Evolutionary conservation across 2,888 invertebrate genomes (phyloP), one percentile per base, ranked within the genome.

Genomic region (Autographa gamma): DNA sequence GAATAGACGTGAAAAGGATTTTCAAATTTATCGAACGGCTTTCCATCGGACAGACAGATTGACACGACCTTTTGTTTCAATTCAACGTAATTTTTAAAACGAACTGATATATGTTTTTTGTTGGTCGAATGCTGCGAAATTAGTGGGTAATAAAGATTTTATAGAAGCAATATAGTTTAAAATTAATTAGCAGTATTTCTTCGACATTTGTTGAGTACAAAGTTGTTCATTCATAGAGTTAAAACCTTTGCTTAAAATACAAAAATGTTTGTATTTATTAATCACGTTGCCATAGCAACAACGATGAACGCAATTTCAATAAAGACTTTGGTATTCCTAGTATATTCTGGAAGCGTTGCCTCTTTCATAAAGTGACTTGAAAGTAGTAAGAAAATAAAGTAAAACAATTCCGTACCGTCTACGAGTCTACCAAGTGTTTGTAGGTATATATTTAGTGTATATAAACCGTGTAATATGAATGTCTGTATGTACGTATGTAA

Each of bases 291-390:
- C 43, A 43, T 14, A 16, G 43, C 43, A 43, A 43, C 4, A 43
- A 14, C 43, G 41, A 41, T 8, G 0, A 8, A 34, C 34, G 3
- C 0, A 34, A 8, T 5, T 34, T 34, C 38, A 32, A 48, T 32
- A 69, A 74, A 66, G 61, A 74, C 58, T 61, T 69, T 59, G 54
- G 38, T n/a, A 66, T 66, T 69, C 63, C 34, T 54, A 34, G 64
- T 59, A 76, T 41, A 43, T 61, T 60, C 31, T 38, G 60, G 60
- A 18, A 73, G 60, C 63, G 60, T 48, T 60, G 32, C 52, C 31
- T 58, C 63, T 69, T 61, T 62, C 74, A 74, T 74, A 69, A 79
- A 41, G 69, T 9, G 63, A 32, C 69, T 66, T 70, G 61, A 69
- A 74, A 66, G 54, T 54, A 9, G 41, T n/a, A 48, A 65, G 62